Evolutionary conservation across 2,888 invertebrate species (phyloP), one percentile per base, ranked within the genome.

Genomic region (Carabus problematicus): DNA sequence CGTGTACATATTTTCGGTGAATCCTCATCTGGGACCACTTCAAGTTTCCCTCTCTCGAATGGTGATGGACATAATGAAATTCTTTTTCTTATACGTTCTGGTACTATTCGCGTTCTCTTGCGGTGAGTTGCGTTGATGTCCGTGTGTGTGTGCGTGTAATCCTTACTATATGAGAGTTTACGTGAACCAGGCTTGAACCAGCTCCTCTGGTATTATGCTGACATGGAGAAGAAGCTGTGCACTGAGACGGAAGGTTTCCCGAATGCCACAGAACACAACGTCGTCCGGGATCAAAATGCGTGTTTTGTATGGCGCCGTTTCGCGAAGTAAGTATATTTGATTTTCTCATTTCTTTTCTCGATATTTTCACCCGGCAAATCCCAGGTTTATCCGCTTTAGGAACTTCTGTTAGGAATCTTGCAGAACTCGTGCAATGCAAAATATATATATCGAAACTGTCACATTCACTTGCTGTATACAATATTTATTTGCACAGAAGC

Each of bases 1-100:
- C 80, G 97, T 98, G 76, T 97, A 97, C 86, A 97, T 97, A 83
- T 97, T 97, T 84, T 97, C 97, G 75, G 95, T 98, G 69, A 97
- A 97, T 85, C 97, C 97, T 43, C 95, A 97, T 85, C 87, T 98
- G 79, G 98, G 98, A 72, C 97, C 97, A 72, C 87, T 97, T 75
- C 97, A 97, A 85, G 97, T 98, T 71, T 97, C 97, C 1, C 86
- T 98, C 71, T 97, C 97, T 62, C 86, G 95, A 74, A 94, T 94
- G 97, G 93, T 94, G 74, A 90, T 93, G 84, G 98, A 98, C 80
- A 97, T 98, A 72, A 90, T 97, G 85, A 97, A 97, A 83, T 97
- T 97, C 84, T 95, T 96, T 84, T 94, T 96, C 78, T 86, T 98
- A 75, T 97, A 94, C 82, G 91, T 95, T 55, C 84, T 96, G 71